Percentiles rank a stretch among this genome's conserved stretches.
Conservation (phyloP, 2,113 vertebrate species). For the Caranx ignobilis region DNA sequence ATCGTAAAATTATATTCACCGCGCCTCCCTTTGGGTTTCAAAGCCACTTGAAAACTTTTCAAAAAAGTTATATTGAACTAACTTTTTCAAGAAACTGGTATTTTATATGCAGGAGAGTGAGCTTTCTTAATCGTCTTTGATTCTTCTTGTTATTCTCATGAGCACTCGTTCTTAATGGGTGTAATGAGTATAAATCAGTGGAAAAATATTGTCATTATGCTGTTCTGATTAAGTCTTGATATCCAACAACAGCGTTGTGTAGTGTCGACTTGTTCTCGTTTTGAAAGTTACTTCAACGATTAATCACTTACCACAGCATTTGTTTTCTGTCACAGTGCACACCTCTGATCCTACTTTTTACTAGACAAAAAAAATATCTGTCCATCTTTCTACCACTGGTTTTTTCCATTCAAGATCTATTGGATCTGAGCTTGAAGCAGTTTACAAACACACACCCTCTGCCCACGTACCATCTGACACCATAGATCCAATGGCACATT, state of each 20-base stretch:
- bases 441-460: conserved; percentile 34
- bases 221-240: neutral
- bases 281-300: too few relatives aligned
- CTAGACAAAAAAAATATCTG: neutral
- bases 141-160: neutral
- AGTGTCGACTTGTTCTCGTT: too few relatives aligned
- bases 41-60: neutral
- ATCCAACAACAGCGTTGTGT: neutral
- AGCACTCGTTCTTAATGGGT: neutral
- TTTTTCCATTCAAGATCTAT: neutral
- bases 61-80: neutral
- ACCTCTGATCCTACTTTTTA: neutral
- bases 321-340: neutral
- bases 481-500: conserved; percentile 58
- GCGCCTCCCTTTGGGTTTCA: neutral
- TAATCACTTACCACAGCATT: too few relatives aligned
- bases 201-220: neutral
- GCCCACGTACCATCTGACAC: conserved; percentile 43
- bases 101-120: neutral
- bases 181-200: neutral
- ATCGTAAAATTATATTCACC: conserved; percentile 17
- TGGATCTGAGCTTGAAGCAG: neutral
- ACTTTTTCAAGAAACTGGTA: neutral
- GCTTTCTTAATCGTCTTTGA: neutral
- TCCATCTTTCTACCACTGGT: neutral